Evolutionary conservation across 1,140 invertebrate genomes (phyloP).

Genomic region (Drosophila ercepeae): DNA sequence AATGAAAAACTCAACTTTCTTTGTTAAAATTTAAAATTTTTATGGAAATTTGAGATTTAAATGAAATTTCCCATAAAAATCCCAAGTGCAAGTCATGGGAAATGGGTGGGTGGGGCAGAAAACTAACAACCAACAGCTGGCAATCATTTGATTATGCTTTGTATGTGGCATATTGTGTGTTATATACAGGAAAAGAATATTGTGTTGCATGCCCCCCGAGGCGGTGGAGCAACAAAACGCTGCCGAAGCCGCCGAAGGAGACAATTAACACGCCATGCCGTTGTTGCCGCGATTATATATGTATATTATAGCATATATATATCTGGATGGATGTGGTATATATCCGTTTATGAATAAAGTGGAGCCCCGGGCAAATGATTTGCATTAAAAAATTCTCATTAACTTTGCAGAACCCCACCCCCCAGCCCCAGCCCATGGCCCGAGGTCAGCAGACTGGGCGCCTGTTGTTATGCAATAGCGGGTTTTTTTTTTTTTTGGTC

Average conservation of each 20-base stretch:
- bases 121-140: slow-evolving; percentile 27
- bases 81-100: not conserved
- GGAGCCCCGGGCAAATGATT: slow-evolving; percentile 37
- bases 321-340: not conserved
- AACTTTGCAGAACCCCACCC: slow-evolving; percentile 2
- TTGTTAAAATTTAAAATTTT: no score
- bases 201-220: not conserved
- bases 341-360: slow-evolving; percentile 19
- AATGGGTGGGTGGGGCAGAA: not conserved
- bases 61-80: not conserved
- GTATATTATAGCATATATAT: not conserved
- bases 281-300: not conserved
- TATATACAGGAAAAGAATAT: not conserved
- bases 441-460: slow-evolving; percentile 19
- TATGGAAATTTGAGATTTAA: no score
- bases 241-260: slow-evolving; percentile 6
- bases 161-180: slow-evolving; percentile 10
- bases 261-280: slow-evolving; percentile 40
- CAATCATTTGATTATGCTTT: slow-evolving; percentile 48
- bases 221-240: slow-evolving; percentile 7
- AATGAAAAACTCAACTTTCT: no score
- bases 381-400: slow-evolving; percentile 51
- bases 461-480: slow-evolving; percentile 43
- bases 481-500: not conserved
- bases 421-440: not conserved